A percentile compares a stretch with the other conserved stretches of the same genome.
These are phyloP conservation scores for Eudyptes chrysolophus DNA, from an alignment of 2,113 vertebrate genomes.

Conservation along the genomic window DNA sequence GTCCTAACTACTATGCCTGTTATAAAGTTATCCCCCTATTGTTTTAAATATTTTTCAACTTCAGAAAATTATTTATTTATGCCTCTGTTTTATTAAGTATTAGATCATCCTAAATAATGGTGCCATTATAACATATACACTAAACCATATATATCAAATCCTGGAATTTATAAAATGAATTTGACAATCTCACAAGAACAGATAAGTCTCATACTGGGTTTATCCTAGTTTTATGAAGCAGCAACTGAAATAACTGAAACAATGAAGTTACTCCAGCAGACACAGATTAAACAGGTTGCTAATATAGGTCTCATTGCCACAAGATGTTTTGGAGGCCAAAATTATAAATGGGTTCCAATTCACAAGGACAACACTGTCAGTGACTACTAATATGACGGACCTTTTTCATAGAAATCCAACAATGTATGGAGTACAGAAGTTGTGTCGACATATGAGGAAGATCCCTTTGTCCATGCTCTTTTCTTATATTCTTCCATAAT, in stretches of 20 bases:
- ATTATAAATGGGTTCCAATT: not conserved
- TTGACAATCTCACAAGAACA: not conserved
- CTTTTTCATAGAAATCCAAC: not conserved
- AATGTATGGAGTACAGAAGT: not conserved
- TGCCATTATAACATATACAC: not conserved
- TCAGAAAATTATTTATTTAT: not conserved
- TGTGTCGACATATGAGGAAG: accelerated
- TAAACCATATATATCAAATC: not conserved
- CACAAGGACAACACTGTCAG: not conserved
- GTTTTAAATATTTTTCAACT: not conserved
- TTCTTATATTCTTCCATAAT: not conserved
- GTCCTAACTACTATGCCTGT: accelerated
- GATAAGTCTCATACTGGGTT: not conserved
- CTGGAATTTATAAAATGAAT: not conserved
- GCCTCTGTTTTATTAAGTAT: not conserved
- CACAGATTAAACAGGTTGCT: not conserved
- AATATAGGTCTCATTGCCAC: not conserved
- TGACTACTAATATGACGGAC: not conserved
- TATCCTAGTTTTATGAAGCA: not conserved
- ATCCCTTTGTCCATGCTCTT: not conserved
- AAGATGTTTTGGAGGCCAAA: not conserved
- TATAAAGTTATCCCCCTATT: not conserved
- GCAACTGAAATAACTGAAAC: not conserved
- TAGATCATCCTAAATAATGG: not conserved
- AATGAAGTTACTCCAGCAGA: not conserved